Evolutionary conservation across 2,888 invertebrate species (phyloP), one percentile per base, ranked within the genome.

Genomic region (Dorcus hopei): DNA sequence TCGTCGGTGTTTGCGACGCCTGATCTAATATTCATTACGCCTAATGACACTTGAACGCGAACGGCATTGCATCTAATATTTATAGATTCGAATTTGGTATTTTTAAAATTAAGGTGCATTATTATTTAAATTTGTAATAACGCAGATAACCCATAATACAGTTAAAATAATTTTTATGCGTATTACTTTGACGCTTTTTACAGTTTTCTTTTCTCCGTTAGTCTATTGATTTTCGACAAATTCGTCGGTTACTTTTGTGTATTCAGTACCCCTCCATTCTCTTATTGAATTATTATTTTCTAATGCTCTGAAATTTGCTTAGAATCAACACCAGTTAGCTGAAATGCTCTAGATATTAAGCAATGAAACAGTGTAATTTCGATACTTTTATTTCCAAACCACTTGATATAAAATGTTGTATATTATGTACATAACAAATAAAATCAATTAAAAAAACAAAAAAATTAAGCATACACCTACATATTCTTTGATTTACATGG

Each of bases 321-420:
- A 14, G 14, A 14, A 14, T 1, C 1, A 14, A 14, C 14, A 14
- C 1, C 14, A 14, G 14, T 14, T 1, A 14, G 14, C 14, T 14
- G 19, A 19, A 19, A 19, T 19, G 3, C 19, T 2, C 1, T 3
- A 19, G 3, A 19, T 19, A 19, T 3, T 19, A 19, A 19, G 19
- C 19, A 19, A 19, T 19, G 3, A 33, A 33, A 33, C 26, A 5
- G 11, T n/a, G 40, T 16, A 19, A 38, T 51, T 9, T 45, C 19
- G 14, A n/a, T 45, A 45, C 45, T 19, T 45, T 45, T 45, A 45
- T 66, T 66, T 70, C 69, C 70, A 71, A 70, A 70, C 72, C 71
- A 68, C 66, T 67, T 62, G 62, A 70, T 71, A 70, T 70, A 70
- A 70, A 70, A 70, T 65, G 65, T 66, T 67, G 67, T 62, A 38